phyloP scores from a whole-genome alignment of 2,113 vertebrate species.

The Dicaeum eximium region DNA sequence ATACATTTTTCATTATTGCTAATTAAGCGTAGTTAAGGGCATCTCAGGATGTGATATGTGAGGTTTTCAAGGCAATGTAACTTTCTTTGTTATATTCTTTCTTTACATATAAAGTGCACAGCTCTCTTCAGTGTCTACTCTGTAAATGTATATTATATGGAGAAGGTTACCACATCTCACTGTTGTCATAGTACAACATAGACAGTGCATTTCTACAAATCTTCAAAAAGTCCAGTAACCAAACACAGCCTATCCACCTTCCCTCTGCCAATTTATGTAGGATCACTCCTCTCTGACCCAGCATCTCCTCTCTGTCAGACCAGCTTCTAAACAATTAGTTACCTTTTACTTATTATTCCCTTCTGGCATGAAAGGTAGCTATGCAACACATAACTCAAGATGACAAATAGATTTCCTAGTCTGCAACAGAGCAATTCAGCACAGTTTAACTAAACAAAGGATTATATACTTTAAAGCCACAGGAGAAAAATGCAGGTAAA shows the following conservation, averaged over 20 bases:
- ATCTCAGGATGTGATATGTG: not conserved
- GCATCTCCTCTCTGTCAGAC: not conserved
- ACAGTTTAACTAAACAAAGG: not conserved
- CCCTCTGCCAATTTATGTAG: not conserved
- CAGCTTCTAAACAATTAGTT: not conserved
- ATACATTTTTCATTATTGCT: not conserved
- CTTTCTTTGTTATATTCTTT: not conserved
- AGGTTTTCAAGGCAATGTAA: not conserved
- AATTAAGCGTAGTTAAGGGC: not conserved
- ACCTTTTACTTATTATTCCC: not conserved
- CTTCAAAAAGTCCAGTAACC: not conserved
- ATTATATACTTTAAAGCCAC: not conserved
- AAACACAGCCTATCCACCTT: not conserved
- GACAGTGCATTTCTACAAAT: not conserved
- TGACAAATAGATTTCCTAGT: conserved; percentile 6
- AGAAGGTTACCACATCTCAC: not conserved
- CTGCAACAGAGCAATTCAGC: not conserved
- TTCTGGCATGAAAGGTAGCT: not conserved
- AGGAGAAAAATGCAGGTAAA: not conserved
- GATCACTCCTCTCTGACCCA: not conserved
- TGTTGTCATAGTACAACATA: not conserved
- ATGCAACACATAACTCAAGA: not conserved
- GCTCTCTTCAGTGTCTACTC: not conserved
- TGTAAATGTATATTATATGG: not conserved
- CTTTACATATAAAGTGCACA: not conserved